A percentile compares a stretch with the other conserved stretches of the same genome.
Conservation (phyloP, 2,797 vertebrate species). For the Gymnoscopelus braueri region DNA sequence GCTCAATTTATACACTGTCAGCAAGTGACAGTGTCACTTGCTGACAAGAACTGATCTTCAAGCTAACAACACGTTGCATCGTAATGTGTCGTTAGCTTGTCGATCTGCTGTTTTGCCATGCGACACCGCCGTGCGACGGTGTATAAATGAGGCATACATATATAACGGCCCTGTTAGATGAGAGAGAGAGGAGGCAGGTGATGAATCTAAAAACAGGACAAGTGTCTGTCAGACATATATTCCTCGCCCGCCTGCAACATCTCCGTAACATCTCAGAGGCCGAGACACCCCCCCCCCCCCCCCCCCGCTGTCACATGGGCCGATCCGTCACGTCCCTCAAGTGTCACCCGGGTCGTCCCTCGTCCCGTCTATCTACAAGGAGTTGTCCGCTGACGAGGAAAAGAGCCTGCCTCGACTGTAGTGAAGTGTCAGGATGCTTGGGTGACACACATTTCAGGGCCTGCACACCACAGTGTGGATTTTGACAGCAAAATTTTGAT, state of each 20-base stretch:
- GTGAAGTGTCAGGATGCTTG: constrained; percentile 49
- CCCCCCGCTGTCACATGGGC: constrained; percentile 14
- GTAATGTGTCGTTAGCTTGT: too few relatives aligned
- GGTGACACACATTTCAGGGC: constrained; percentile 38
- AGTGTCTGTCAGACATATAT: constrained; percentile 25
- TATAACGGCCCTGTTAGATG: too few relatives aligned
- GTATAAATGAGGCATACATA: too few relatives aligned
- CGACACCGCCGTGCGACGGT: too few relatives aligned
- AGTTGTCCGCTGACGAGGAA: constrained; percentile 37
- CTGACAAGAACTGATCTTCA: too few relatives aligned
- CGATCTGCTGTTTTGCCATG: too few relatives aligned
- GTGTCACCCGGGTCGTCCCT: constrained; percentile 27
- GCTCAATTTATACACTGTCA: background rate
- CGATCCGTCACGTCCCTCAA: constrained; percentile 12
- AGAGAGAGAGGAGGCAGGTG: constrained; percentile 8
- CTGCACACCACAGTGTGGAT: too few relatives aligned
- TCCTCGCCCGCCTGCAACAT: constrained; percentile 32
- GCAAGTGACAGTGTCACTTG: too few relatives aligned
- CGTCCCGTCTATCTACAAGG: constrained; percentile 29
- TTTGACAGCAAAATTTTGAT: too few relatives aligned
- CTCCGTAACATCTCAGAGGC: constrained; percentile 29
- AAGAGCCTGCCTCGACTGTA: constrained; percentile 25
- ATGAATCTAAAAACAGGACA: constrained; percentile 20
- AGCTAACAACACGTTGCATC: too few relatives aligned
- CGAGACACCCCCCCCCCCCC: background rate